Evolutionary conservation across 2,888 invertebrate species (phyloP), one percentile per base, ranked within the genome.

Genomic region (Drosophila fulvimacula): DNA sequence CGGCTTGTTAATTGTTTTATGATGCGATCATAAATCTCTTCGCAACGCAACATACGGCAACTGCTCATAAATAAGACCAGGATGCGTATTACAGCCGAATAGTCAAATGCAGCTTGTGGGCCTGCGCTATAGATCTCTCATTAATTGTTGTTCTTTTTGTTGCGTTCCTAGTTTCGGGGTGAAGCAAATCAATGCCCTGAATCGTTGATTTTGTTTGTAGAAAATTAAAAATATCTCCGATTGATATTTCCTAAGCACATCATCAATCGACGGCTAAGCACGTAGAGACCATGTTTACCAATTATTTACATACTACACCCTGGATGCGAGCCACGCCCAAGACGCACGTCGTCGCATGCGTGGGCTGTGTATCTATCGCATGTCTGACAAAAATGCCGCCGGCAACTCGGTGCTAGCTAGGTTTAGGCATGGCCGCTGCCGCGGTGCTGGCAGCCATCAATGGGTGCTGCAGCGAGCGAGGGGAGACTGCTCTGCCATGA

Each of bases 1-100:
- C 56, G 79, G 85, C 85, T 81, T 89, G 88, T 88, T 88, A 88
- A 88, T 88, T 88, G 87, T 90, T 88, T 87, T 84, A 89, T 88
- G 87, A 89, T 90, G 90, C 79, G 67, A 66, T 68, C 89, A 87
- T 90, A 88, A 90, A 89, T 89, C 82, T 84, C 73, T 70, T 67
- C 65, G 53, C 79, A 38, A 58, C 36, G 34, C 55, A 83, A 66
- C 82, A 87, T 89, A 81, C 82, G 88, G 67, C 61, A 69, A 68
- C 48, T 73, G 76, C 72, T 89, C 89, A 77, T 84, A 89, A 89
- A 84, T 79, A 69, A 82, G 66, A 69, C 67, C 82, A 69, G 70
- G 63, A 82, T 73, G 69, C 68, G 69, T 71, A 79, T 81, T 82
- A 78, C 71, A 69, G 57, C 67, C 66, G 76, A 76, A 81, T 81